A percentile compares a stretch with the other conserved stretches of the same genome.
These are phyloP conservation scores for Acinonyx jubatus DNA, from an alignment of 2,113 vertebrate genomes.

Conservation along the genomic window DNA sequence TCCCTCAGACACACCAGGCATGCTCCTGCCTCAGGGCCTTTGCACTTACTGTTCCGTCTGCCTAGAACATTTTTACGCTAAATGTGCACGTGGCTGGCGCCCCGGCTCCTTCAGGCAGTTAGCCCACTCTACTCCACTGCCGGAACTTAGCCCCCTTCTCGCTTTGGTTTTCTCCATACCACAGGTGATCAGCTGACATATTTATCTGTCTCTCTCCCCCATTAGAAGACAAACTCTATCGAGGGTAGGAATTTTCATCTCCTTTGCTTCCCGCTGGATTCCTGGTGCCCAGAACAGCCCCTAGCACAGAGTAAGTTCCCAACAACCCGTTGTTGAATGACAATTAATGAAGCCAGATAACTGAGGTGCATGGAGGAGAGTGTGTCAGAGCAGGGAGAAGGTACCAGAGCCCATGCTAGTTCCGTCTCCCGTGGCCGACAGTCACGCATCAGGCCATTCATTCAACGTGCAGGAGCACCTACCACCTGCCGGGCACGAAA, in stretches of 20 bases:
- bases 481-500: background rate
- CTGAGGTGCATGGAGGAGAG: background rate
- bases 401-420: background rate
- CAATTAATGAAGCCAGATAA: background rate
- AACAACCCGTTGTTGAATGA: too few relatives aligned
- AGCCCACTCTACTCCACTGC: background rate
- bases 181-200: background rate
- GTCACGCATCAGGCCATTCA: background rate
- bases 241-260: background rate
- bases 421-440: accelerated
- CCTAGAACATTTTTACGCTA: background rate
- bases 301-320: background rate
- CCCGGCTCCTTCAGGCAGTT: too few relatives aligned
- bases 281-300: background rate
- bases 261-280: background rate
- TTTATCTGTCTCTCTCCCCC: background rate
- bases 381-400: too few relatives aligned
- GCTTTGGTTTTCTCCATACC: background rate
- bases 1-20: background rate
- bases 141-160: background rate
- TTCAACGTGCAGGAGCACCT: background rate
- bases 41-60: background rate
- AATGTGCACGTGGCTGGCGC: background rate
- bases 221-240: background rate
- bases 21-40: background rate